Evolutionary conservation across 2,797 vertebrate species (phyloP).

Genomic region (Pangasius larnaudii): DNA sequence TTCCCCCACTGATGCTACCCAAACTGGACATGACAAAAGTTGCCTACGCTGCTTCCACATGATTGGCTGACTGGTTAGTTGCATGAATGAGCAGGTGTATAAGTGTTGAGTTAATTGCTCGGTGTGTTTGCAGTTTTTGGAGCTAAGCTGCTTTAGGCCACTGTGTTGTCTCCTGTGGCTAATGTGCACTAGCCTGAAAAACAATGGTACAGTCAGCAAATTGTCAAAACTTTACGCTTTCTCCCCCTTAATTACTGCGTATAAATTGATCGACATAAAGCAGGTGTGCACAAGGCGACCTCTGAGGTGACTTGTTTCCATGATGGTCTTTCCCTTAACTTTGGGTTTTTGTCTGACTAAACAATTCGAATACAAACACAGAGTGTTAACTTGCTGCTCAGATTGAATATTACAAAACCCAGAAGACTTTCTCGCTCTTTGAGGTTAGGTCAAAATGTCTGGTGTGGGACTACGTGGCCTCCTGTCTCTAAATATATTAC

Average conservation of each 20-base stretch:
- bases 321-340: neutral
- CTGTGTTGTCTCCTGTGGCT: neutral
- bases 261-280: neutral
- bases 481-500: constrained; percentile 50
- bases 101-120: neutral
- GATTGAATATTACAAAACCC: constrained; percentile 24
- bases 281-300: neutral
- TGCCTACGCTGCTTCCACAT: too few relatives aligned
- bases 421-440: constrained; percentile 4
- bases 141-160: neutral
- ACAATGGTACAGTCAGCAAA: neutral
- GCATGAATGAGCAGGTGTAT: too few relatives aligned
- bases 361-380: neutral
- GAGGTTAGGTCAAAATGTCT: constrained; percentile 30
- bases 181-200: neutral
- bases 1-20: too few relatives aligned
- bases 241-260: neutral
- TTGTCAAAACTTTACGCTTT: neutral
- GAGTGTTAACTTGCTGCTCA: neutral
- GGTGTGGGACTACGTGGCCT: constrained; percentile 36
- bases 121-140: neutral
- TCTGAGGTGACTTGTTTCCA: neutral
- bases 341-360: constrained; percentile 21
- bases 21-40: neutral
- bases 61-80: neutral